Evolutionary conservation across 1,140 invertebrate species (phyloP).

Genomic region (Antheraea mylitta): DNA sequence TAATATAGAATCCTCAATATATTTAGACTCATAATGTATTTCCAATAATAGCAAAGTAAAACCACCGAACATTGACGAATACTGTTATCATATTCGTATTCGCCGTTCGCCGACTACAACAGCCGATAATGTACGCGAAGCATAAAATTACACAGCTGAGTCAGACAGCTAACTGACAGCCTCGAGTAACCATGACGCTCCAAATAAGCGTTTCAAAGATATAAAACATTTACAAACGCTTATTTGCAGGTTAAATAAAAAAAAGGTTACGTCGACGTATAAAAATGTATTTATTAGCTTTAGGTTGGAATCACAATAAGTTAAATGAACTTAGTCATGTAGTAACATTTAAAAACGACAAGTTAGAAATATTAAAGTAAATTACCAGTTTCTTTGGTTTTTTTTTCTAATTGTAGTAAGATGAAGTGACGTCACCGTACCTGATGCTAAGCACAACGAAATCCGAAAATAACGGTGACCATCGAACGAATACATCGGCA

Average conservation of each 20-base stretch:
- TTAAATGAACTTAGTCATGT: not conserved
- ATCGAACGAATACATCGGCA: no score
- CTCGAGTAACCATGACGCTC: not conserved
- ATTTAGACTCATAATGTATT: not conserved
- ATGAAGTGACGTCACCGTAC: no score
- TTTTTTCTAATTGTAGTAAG: no score
- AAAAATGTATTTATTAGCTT: not conserved
- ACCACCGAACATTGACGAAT: not conserved
- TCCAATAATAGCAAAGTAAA: not conserved
- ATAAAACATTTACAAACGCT: not conserved
- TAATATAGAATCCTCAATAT: no score
- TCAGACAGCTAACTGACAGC: not conserved
- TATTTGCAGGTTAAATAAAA: not conserved
- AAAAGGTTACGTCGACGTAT: not conserved
- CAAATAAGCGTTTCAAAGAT: slow-evolving; percentile 1
- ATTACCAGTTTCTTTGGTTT: no score
- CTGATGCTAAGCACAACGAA: no score
- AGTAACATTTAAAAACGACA: not conserved
- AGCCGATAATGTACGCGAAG: not conserved
- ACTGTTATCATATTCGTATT: not conserved
- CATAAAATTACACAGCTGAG: not conserved
- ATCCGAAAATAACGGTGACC: no score
- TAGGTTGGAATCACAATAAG: not conserved
- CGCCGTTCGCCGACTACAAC: not conserved
- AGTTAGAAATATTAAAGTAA: not conserved